Evolutionary conservation across 2,888 invertebrate species (phyloP), one percentile per base, ranked within the genome.

Genomic region (Spisula solida): DNA sequence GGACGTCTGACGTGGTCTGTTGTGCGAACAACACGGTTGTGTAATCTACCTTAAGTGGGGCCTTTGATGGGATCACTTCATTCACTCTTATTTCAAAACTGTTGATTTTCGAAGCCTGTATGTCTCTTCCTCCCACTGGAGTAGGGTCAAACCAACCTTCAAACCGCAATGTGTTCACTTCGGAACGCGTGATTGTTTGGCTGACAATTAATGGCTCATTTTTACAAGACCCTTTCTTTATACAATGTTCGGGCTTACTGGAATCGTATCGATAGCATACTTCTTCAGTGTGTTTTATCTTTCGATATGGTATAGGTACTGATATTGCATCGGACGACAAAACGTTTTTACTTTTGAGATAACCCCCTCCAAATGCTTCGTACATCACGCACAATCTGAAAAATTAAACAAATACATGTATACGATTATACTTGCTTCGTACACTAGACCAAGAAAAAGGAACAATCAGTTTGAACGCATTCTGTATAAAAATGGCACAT

Each of bases 381-480:
- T 56, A 82, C 4, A 60, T 34, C 10, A 34, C 60, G 60, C 81
- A 82, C 29, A 82, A 31, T 60, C 81, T 82, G 81, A 81, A 81
- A 81, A n/a, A 56, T 1, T 25, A 10, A 66, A 25, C 4, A 25
- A 66, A 2, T 56, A 16, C n/a, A n/a, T 20, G 14, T 56, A 14
- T 56, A 0, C n/a, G 56, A 70, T 29, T 1, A 29, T 60, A 12
- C 60, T 60, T 60, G 20, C 6, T n/a, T n/a, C 25, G 8, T n/a
- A 60, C n/a, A 25, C 1, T 41, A 41, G 41, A 41, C 2, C 41
- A 41, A 2, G 41, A 41, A 2, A 41, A 41, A 8, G 41, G 41
- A 41, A 8, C 8, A 5, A 41, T 41, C 41, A 41, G 2, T 41
- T 41, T n/a, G 2, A 41, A 41, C 41, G 41, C 8, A 41, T 41